These are phyloP conservation scores for Lipophrys pholis DNA, from an alignment of 2,113 vertebrate genomes.

Conservation along the genomic window DNA sequence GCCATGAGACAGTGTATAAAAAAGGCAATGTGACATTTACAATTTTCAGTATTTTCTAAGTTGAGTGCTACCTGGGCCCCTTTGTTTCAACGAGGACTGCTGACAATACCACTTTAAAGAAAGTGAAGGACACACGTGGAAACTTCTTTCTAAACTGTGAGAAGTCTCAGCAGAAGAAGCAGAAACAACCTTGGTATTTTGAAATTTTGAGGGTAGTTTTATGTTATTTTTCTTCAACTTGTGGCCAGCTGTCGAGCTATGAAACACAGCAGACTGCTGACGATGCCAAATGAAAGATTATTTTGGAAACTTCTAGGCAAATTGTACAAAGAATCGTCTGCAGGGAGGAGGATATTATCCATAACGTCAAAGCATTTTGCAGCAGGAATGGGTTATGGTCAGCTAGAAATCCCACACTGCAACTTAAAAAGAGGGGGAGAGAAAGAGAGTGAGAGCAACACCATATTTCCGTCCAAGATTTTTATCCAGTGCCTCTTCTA, in stretches of 20 bases:
- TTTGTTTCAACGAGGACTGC: slow-evolving; percentile 42
- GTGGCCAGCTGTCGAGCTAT: slow-evolving; percentile 37
- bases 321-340: slow-evolving; percentile 2
- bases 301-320: not conserved
- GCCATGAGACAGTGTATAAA: slow-evolving; percentile 11
- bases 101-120: slow-evolving; percentile 31
- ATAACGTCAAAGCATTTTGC: slow-evolving; percentile 5
- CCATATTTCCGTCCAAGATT: not conserved
- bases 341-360: not conserved
- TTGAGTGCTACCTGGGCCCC: not conserved
- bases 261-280: slow-evolving; percentile 34
- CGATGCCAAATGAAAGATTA: slow-evolving; percentile 31
- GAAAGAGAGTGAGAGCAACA: slow-evolving; percentile 1
- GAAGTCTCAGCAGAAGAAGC: slow-evolving; percentile 17
- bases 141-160: slow-evolving; percentile 15
- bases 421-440: slow-evolving; percentile 4
- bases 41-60: not conserved
- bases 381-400: not conserved
- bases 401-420: not conserved
- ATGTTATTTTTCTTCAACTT: not conserved
- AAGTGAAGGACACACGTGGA: slow-evolving; percentile 9
- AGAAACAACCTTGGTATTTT: slow-evolving; percentile 50
- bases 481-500: not conserved
- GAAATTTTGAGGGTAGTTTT: slow-evolving; percentile 19
- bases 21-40: slow-evolving; percentile 27